Conservation (phyloP, 2,888 invertebrate genomes). For the Slavum lentiscoides region DNA sequence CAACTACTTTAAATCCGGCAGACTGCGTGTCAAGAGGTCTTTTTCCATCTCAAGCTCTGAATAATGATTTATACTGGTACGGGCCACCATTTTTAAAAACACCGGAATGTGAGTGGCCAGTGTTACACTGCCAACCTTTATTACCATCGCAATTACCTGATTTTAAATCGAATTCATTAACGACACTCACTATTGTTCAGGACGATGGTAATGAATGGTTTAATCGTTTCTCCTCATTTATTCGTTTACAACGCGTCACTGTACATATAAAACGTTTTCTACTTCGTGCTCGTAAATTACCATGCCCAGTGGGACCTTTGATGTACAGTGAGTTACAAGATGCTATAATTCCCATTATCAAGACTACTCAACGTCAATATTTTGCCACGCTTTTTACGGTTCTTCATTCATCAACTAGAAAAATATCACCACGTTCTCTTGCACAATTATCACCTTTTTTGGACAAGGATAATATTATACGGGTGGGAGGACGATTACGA, state of each 20-base stretch:
- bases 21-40: slow-evolving; percentile 19
- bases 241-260: too few relatives aligned
- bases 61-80: background rate
- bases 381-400: background rate
- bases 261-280: too few relatives aligned
- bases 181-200: too few relatives aligned
- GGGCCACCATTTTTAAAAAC: background rate
- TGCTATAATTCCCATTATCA: background rate
- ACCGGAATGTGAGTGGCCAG: background rate
- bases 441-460: background rate
- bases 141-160: background rate
- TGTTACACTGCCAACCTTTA: background rate
- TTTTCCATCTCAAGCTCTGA: background rate
- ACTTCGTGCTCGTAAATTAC: too few relatives aligned
- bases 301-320: too few relatives aligned
- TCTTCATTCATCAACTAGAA: background rate
- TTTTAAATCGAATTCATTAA: too few relatives aligned
- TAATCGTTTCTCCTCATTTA: too few relatives aligned
- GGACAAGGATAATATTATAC: background rate
- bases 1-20: background rate
- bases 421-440: background rate
- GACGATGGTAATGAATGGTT: too few relatives aligned
- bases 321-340: background rate
- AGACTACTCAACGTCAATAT: background rate
- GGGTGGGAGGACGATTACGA: background rate